These are phyloP conservation scores for Heliconius eleuchia DNA, from an alignment of 1,140 invertebrate genomes.

Conservation along the genomic window DNA sequence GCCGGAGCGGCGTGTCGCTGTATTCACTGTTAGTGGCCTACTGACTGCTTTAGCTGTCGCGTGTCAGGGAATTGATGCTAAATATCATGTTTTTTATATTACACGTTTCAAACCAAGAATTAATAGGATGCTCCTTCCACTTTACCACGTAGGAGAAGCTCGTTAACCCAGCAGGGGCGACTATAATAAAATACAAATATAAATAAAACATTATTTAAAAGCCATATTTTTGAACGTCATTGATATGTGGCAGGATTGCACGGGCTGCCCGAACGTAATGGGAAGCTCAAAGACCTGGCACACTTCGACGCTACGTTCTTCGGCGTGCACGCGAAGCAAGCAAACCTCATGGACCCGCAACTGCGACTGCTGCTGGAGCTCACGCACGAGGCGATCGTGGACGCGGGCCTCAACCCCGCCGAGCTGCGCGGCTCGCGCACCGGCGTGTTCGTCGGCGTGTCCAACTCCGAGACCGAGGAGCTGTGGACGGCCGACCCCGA, in stretches of 20 bases:
- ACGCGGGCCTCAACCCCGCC: constrained; percentile 92
- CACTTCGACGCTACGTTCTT: constrained; percentile 97
- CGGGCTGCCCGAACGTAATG: constrained; percentile 91
- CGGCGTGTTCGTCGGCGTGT: constrained; percentile 95
- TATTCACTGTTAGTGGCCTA: no score
- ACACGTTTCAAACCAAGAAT: no score
- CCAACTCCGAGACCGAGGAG: constrained; percentile 92
- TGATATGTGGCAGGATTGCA: constrained; percentile 81
- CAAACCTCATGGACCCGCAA: constrained; percentile 97
- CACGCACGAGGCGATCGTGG: constrained; percentile 97
- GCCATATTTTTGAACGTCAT: not conserved
- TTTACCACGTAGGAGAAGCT: not conserved
- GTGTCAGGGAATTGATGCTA: not conserved
- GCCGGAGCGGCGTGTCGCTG: not conserved
- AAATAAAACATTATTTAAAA: not conserved
- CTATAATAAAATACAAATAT: not conserved
- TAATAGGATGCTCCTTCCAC: no score
- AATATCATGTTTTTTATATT: no score
- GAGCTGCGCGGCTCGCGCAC: constrained; percentile 91
- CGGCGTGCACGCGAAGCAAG: constrained; percentile 96
- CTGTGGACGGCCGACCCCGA: constrained; percentile 89
- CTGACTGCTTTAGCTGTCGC: no score
- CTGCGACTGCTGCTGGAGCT: constrained; percentile 94
- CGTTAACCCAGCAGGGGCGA: not conserved
- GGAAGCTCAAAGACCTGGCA: constrained; percentile 93